Conservation (phyloP, 2,797 vertebrate genomes). For the Steatocranus sp. region DNA sequence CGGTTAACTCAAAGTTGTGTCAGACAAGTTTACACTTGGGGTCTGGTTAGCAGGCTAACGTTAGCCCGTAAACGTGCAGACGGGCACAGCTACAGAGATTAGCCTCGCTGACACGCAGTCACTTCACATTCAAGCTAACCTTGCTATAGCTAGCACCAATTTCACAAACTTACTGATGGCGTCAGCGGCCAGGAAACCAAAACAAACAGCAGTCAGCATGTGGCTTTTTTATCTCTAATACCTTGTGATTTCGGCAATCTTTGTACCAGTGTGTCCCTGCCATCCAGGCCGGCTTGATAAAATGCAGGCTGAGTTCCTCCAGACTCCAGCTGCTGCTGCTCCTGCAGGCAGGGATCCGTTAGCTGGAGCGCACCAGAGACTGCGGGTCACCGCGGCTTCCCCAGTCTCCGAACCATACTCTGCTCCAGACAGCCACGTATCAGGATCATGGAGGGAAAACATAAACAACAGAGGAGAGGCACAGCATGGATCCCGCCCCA, state of each 20-base stretch:
- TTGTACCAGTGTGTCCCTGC: constrained; percentile 81
- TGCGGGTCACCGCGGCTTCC: not conserved
- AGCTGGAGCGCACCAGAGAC: not conserved
- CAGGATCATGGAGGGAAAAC: constrained; percentile 32
- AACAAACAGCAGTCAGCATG: not conserved
- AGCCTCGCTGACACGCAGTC: constrained; percentile 23
- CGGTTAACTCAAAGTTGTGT: not conserved
- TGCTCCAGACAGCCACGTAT: constrained; percentile 68
- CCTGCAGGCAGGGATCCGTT: constrained; percentile 3
- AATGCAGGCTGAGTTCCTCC: constrained; percentile 15
- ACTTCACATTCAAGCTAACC: not conserved
- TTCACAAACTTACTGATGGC: not conserved
- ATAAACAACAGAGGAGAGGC: not conserved
- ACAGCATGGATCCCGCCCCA: constrained; percentile 39
- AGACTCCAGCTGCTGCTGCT: constrained; percentile 17
- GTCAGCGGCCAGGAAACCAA: not conserved
- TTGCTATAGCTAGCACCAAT: not conserved
- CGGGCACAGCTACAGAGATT: not conserved
- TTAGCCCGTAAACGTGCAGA: constrained; percentile 13
- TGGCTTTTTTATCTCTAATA: not conserved
- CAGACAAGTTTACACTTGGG: not conserved
- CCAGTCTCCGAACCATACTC: not conserved
- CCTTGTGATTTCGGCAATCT: constrained; percentile 60
- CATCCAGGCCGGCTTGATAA: constrained; percentile 84
- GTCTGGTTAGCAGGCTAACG: constrained; percentile 23